Evolutionary conservation across 2,113 vertebrate species (phyloP).

Genomic region (Empidonax alnorum): DNA sequence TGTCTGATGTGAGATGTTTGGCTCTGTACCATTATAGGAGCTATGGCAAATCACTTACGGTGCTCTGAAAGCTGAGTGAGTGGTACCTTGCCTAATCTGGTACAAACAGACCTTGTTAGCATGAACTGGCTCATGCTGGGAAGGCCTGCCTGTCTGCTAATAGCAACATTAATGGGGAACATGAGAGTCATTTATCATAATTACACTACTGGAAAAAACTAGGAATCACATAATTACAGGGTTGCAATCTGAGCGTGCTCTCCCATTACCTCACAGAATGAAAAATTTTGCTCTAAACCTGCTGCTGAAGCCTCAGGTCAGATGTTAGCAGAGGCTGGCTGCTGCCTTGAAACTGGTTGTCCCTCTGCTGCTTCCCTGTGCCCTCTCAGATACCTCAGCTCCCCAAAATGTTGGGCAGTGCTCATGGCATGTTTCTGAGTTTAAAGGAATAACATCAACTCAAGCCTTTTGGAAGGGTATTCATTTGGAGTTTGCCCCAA

Average conservation of each 20-base stretch:
- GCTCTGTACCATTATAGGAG: background rate
- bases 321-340: background rate
- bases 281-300: background rate
- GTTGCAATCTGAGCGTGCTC: background rate
- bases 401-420: background rate
- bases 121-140: background rate
- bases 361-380: background rate
- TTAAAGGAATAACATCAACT: background rate
- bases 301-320: background rate
- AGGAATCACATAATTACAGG: background rate
- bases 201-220: background rate
- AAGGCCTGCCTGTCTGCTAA: background rate
- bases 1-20: background rate
- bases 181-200: background rate
- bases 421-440: background rate
- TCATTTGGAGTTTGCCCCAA: background rate
- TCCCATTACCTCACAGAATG: background rate
- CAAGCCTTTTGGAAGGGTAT: background rate
- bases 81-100: background rate
- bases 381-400: background rate
- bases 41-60: fast-evolving
- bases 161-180: background rate
- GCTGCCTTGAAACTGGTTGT: background rate
- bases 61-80: background rate
- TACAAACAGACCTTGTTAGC: background rate